phyloP scores from a whole-genome alignment of 2,888 invertebrate species.

The Hyposoter didymator region DNA sequence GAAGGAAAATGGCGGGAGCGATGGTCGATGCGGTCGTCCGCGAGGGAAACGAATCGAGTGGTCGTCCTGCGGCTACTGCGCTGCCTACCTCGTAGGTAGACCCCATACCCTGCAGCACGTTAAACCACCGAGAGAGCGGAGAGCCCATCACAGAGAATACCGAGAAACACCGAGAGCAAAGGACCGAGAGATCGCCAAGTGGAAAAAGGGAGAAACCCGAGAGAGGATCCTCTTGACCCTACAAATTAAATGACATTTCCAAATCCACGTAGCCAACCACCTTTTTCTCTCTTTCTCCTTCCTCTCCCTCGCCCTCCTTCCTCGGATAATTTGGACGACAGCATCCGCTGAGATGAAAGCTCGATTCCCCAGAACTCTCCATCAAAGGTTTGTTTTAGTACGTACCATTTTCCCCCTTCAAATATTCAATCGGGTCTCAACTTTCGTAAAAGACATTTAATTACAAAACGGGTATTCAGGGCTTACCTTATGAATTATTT shows the following conservation, averaged over 20 bases:
- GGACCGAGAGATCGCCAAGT: constrained; percentile 16
- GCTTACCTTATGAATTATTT: background rate
- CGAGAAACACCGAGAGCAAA: constrained; percentile 30
- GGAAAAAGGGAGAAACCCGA: constrained; percentile 48
- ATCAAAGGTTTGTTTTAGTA: constrained; percentile 1
- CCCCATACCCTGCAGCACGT: background rate
- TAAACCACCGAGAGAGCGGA: constrained; percentile 13
- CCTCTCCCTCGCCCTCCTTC: background rate
- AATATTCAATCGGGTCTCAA: background rate
- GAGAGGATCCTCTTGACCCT: constrained; percentile 62
- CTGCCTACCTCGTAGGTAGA: constrained; percentile 27
- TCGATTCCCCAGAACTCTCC: background rate
- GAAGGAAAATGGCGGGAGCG: constrained; percentile 43
- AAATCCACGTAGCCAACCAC: constrained; percentile 31
- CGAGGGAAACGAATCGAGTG: constrained; percentile 44
- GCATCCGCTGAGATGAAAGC: constrained; percentile 5
- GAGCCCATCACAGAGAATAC: constrained; percentile 44
- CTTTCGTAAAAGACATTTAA: background rate
- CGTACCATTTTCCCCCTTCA: background rate
- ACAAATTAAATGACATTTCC: constrained; percentile 66
- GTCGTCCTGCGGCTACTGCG: constrained; percentile 40
- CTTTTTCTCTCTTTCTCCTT: background rate
- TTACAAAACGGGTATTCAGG: background rate
- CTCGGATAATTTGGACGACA: background rate
- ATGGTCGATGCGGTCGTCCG: constrained; percentile 53